Conservation (phyloP, 2,797 vertebrate species). For the Gymnopithys bicolor region DNA sequence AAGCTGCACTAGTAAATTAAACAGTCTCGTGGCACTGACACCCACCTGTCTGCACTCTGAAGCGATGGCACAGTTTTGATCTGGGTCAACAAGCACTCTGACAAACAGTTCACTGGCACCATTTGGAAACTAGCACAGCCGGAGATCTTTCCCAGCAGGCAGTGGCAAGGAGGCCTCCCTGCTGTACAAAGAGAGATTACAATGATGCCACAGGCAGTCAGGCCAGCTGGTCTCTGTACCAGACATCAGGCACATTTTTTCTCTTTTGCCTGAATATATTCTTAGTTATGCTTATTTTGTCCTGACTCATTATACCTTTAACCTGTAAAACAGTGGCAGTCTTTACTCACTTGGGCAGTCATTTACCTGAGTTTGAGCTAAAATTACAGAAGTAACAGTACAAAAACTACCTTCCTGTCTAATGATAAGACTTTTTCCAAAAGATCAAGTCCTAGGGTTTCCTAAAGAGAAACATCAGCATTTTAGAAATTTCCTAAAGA, state of each 20-base stretch:
- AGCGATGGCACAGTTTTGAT: background rate
- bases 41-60: background rate
- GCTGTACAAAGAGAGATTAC: background rate
- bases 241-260: background rate
- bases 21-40: background rate
- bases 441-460: background rate
- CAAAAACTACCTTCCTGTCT: background rate
- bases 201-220: background rate
- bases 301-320: background rate
- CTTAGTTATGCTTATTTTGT: background rate
- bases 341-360: background rate
- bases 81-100: background rate
- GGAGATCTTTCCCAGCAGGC: background rate
- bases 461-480: background rate
- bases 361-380: background rate
- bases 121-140: background rate
- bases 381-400: background rate
- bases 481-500: background rate
- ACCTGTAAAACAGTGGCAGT: background rate
- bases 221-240: conserved; percentile 19
- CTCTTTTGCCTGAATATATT: background rate
- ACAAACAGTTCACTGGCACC: background rate
- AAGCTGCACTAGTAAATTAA: background rate
- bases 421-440: background rate
- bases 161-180: background rate